Conservation (phyloP, 2,888 invertebrate genomes). For the Mythimna pallens region DNA sequence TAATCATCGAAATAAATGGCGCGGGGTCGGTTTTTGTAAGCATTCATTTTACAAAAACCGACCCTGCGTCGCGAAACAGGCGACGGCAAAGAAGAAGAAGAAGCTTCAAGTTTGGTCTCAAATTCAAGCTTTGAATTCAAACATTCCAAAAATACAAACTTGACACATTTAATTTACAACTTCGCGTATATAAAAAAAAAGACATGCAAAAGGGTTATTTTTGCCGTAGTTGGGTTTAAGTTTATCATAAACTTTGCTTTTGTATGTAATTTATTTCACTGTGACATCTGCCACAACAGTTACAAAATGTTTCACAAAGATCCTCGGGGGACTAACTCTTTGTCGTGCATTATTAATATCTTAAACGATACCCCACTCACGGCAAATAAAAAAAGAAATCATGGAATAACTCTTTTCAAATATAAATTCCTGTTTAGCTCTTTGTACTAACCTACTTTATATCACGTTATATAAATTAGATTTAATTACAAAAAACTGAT, state of each 20-base stretch:
- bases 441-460: background rate
- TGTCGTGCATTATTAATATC: conserved; percentile 35
- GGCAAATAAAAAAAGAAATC: conserved; percentile 7
- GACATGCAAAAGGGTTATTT: background rate
- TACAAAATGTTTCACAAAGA: conserved; percentile 17
- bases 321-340: conserved; percentile 26
- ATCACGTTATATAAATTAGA: too few relatives aligned
- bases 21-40: too few relatives aligned
- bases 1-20: too few relatives aligned
- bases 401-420: background rate
- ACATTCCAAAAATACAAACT: too few relatives aligned
- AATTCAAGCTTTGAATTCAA: background rate
- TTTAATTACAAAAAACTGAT: too few relatives aligned
- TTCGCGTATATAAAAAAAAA: too few relatives aligned
- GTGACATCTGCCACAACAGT: background rate
- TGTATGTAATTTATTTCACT: conserved; percentile 3
- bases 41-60: too few relatives aligned
- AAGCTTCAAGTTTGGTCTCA: too few relatives aligned
- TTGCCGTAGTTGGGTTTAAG: background rate
- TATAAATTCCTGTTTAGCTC: background rate
- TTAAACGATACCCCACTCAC: conserved; percentile 18
- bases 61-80: too few relatives aligned
- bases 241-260: background rate
- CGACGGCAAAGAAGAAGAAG: too few relatives aligned
- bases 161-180: too few relatives aligned